Evolutionary conservation across 2,113 vertebrate genomes (phyloP).

Genomic region (Tachysurus fulvidraco): DNA sequence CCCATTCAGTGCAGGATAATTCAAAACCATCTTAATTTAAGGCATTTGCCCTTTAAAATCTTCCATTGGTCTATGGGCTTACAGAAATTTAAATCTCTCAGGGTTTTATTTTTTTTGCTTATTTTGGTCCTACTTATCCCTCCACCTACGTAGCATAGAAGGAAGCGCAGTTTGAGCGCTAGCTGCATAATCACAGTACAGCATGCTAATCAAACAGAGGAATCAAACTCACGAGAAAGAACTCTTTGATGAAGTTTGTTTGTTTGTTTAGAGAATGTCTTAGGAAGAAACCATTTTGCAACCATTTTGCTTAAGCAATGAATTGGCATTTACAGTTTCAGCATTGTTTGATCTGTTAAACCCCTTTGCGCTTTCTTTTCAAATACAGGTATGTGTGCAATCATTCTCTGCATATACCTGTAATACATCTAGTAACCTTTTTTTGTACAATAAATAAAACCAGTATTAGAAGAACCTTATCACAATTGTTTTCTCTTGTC

Average conservation of each 20-base stretch:
- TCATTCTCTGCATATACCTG: conserved; percentile 59
- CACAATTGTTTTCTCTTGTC: conserved; percentile 53
- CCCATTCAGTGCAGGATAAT: conserved; percentile 8
- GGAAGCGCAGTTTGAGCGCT: conserved; percentile 14
- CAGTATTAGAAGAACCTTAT: conserved; percentile 66
- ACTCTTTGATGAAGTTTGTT: too few relatives aligned
- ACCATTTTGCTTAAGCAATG: conserved; percentile 22
- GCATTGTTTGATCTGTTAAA: conserved; percentile 76
- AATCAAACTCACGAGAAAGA: background rate
- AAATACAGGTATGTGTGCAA: conserved; percentile 60
- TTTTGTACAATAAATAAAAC: conserved; percentile 68
- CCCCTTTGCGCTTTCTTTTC: conserved; percentile 70
- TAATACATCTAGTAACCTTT: conserved; percentile 62
- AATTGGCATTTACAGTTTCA: conserved; percentile 77
- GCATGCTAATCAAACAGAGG: conserved; percentile 10
- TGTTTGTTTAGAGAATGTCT: conserved; percentile 1
- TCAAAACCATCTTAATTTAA: conserved; percentile 5
- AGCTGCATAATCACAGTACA: conserved; percentile 15
- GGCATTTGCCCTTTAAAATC: background rate
- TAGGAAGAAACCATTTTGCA: background rate
- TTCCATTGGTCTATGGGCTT: background rate
- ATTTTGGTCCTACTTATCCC: conserved; percentile 19
- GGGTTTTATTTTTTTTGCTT: background rate
- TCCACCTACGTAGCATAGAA: background rate
- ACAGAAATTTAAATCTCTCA: conserved; percentile 12